Percentiles rank a stretch among this genome's conserved stretches.
phyloP scores from a whole-genome alignment of 2,888 invertebrate species.

The Zonitis immaculata region DNA sequence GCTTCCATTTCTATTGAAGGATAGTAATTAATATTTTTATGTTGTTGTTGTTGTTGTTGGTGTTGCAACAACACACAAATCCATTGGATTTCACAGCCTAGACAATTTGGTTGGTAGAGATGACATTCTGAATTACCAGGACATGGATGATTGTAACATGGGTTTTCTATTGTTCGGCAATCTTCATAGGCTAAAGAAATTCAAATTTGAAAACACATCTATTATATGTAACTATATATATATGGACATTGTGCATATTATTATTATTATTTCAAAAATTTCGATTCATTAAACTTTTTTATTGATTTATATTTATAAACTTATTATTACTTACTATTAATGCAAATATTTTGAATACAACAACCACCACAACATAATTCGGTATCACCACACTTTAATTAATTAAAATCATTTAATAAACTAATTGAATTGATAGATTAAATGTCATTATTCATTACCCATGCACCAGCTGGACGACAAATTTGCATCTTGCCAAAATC shows the following conservation, averaged over 20 bases:
- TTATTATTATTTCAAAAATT: neutral
- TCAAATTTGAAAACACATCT: too few species aligned
- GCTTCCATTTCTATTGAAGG: neutral
- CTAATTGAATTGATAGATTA: neutral
- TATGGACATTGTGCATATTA: too few species aligned
- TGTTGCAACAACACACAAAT: conserved; percentile 18
- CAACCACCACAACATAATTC: conserved; percentile 59
- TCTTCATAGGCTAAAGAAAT: conserved; percentile 34
- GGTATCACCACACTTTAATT: conserved; percentile 60
- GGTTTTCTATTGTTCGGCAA: conserved; percentile 30
- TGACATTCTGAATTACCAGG: conserved; percentile 34
- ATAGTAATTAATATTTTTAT: neutral
- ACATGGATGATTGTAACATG: conserved; percentile 32
- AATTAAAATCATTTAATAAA: conserved; percentile 11
- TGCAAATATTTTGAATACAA: conserved; percentile 52
- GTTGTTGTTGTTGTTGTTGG: neutral
- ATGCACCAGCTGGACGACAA: conserved; percentile 29
- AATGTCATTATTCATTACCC: conserved; percentile 19
- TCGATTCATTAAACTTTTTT: too few species aligned
- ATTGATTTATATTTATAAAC: too few species aligned
- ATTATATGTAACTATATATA: too few species aligned
- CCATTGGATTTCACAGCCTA: conserved; percentile 28
- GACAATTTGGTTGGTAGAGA: conserved; percentile 27
- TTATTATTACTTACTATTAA: conserved; percentile 57
- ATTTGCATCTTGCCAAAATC: conserved; percentile 18